Conservation (phyloP, 2,888 invertebrate genomes). For the Himalopsyche tibetana region DNA sequence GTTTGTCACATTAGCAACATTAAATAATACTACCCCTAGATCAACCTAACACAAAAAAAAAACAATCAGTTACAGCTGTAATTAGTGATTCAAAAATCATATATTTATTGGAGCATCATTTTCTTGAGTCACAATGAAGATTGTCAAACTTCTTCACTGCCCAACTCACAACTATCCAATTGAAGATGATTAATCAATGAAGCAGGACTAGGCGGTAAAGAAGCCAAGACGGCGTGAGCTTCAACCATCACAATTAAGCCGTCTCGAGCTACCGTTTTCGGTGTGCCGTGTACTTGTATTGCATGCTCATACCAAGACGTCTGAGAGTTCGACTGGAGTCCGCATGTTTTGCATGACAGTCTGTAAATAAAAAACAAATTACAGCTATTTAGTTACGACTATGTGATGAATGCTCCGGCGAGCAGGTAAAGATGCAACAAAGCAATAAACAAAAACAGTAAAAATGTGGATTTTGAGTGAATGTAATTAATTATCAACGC, state of each 20-base stretch:
- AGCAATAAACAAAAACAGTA: too few relatives aligned
- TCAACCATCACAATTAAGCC: conserved; percentile 80
- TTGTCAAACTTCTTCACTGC: not conserved
- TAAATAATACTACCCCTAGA: too few relatives aligned
- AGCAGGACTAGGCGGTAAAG: conserved; percentile 71
- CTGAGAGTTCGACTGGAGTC: conserved; percentile 75
- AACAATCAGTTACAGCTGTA: too few relatives aligned
- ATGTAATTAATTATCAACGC: too few relatives aligned
- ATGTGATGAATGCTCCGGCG: too few relatives aligned
- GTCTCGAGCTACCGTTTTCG: conserved; percentile 78
- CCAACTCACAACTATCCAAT: conserved; percentile 41
- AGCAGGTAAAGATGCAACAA: too few relatives aligned
- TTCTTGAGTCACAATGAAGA: not conserved
- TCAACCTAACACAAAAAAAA: too few relatives aligned
- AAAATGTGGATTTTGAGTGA: too few relatives aligned
- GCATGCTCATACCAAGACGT: conserved; percentile 80
- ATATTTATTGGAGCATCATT: too few relatives aligned
- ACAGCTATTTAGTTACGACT: not conserved
- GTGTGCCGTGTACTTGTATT: conserved; percentile 77
- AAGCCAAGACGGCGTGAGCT: conserved; percentile 78
- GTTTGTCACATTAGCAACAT: too few relatives aligned
- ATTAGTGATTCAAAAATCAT: too few relatives aligned
- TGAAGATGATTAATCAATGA: conserved; percentile 71
- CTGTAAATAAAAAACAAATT: conserved; percentile 68
- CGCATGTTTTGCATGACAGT: conserved; percentile 78